Conservation (phyloP, 2,797 vertebrate species). For the Melanogrammus aeglefinus region DNA sequence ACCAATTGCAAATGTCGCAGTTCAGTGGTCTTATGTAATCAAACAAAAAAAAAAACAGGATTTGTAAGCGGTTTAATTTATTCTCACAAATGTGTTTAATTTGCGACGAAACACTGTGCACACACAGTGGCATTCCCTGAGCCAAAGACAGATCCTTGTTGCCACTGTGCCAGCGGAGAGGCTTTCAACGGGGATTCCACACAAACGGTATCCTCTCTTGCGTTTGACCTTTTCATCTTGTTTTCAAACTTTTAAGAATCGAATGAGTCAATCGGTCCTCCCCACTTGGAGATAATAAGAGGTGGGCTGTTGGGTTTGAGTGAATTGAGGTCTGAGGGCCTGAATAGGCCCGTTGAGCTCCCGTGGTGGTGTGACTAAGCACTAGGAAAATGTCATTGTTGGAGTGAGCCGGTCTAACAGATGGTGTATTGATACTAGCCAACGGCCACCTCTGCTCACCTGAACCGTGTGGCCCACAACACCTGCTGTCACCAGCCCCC, state of each 20-base stretch:
- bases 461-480: constrained; percentile 30
- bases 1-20: background rate
- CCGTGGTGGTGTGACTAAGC: constrained; percentile 24
- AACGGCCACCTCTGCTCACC: constrained; percentile 58
- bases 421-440: constrained; percentile 55
- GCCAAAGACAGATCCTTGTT: background rate
- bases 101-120: background rate
- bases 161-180: constrained; percentile 1
- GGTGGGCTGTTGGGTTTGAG: background rate
- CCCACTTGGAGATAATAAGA: background rate
- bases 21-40: background rate
- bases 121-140: background rate
- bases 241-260: background rate
- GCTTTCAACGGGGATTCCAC: background rate
- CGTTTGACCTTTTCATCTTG: background rate
- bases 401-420: constrained; percentile 56
- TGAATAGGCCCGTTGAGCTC: constrained; percentile 2
- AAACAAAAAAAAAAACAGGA: background rate
- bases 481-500: constrained; percentile 34
- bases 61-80: background rate
- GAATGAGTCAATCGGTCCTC: background rate
- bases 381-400: constrained; percentile 50
- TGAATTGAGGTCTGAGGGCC: background rate
- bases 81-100: background rate
- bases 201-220: background rate